These are phyloP conservation scores for Aricia artaxerxes DNA, from an alignment of 2,888 invertebrate genomes.

Conservation along the genomic window DNA sequence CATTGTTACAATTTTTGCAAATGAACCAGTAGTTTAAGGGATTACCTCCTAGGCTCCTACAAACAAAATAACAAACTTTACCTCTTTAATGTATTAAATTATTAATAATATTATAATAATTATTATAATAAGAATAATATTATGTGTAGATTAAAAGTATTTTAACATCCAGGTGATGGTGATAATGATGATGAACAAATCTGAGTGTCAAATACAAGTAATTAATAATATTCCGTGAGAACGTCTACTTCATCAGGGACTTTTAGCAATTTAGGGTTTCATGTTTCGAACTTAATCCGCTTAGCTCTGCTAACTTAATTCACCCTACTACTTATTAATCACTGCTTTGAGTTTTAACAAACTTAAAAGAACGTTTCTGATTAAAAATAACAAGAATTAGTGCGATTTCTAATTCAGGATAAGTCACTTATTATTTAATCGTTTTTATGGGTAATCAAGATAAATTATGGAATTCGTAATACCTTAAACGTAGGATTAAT, in stretches of 20 bases:
- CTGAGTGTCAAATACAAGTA: neutral
- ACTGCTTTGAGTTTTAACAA: neutral
- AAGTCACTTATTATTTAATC: neutral
- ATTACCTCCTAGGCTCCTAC: too few relatives aligned
- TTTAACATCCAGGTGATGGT: neutral
- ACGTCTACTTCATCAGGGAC: conserved; percentile 7
- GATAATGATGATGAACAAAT: neutral
- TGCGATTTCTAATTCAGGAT: neutral
- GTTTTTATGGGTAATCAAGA: neutral
- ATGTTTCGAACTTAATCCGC: conserved; percentile 29
- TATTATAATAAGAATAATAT: too few relatives aligned
- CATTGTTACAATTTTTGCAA: too few relatives aligned
- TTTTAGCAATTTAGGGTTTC: conserved; percentile 16
- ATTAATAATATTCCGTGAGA: conserved; percentile 29
- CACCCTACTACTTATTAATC: conserved; percentile 1
- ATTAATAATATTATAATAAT: too few relatives aligned
- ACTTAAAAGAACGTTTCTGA: neutral
- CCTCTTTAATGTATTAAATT: too few relatives aligned
- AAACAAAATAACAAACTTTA: too few relatives aligned
- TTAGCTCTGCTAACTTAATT: conserved; percentile 11
- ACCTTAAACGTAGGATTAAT: too few relatives aligned
- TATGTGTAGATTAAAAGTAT: too few relatives aligned
- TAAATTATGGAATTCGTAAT: too few relatives aligned
- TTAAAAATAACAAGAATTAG: neutral
- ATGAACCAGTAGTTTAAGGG: too few relatives aligned